Conservation (phyloP, 2,888 invertebrate species). For the Diplolepis rosae region DNA sequence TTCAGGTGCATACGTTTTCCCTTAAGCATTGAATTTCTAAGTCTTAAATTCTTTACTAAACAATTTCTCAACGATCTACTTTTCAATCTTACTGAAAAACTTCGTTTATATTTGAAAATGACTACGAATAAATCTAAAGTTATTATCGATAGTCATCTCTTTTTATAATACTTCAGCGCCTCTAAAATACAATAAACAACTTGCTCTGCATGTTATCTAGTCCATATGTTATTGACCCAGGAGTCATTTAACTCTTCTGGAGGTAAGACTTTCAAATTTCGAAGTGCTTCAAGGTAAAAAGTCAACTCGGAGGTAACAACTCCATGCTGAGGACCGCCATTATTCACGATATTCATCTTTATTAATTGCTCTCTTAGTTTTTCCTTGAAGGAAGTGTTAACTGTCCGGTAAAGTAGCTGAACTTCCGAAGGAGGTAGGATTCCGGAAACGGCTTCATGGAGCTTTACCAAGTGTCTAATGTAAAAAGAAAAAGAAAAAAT, state of each 20-base stretch:
- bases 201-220: slow-evolving; percentile 77
- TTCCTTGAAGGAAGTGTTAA: slow-evolving; percentile 90
- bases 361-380: slow-evolving; percentile 88
- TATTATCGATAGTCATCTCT: slow-evolving; percentile 59
- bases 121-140: slow-evolving; percentile 4
- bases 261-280: slow-evolving; percentile 85
- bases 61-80: too few relatives aligned
- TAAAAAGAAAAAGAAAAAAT: slow-evolving; percentile 67
- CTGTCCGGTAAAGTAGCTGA: slow-evolving; percentile 83
- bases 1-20: too few relatives aligned
- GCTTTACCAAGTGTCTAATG: slow-evolving; percentile 88
- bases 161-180: slow-evolving; percentile 63
- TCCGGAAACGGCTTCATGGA: slow-evolving; percentile 92
- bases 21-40: neutral
- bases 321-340: slow-evolving; percentile 97
- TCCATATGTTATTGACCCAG: slow-evolving; percentile 90
- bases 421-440: slow-evolving; percentile 89
- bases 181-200: slow-evolving; percentile 71
- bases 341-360: slow-evolving; percentile 92
- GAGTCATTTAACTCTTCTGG: slow-evolving; percentile 83
- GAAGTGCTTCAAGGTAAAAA: slow-evolving; percentile 91
- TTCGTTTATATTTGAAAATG: too few relatives aligned
- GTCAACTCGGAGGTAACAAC: slow-evolving; percentile 94
- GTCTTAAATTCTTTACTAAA: neutral
- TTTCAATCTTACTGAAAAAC: too few relatives aligned